Evolutionary conservation across 2,888 invertebrate species (phyloP).

Genomic region (Pomacea canaliculata): DNA sequence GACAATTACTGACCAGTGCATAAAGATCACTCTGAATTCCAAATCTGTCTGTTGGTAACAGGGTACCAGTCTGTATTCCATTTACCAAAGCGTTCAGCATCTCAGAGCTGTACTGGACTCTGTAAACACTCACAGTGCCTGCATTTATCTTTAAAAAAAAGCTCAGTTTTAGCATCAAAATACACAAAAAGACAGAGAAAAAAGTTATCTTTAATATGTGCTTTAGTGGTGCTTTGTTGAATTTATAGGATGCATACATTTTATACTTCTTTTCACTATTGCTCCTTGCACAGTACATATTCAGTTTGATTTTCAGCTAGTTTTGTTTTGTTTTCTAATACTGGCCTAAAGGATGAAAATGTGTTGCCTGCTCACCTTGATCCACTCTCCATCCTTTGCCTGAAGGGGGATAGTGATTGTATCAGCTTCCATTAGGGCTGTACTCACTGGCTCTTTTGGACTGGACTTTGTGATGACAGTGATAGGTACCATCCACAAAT

Average conservation of each 20-base stretch:
- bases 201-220: neutral
- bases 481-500: constrained; percentile 90
- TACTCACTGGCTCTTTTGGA: constrained; percentile 75
- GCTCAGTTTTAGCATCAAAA: neutral
- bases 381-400: constrained; percentile 83
- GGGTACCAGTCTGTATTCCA: constrained; percentile 81
- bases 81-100: constrained; percentile 84
- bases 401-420: constrained; percentile 79
- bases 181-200: neutral
- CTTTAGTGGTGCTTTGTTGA: too few species aligned
- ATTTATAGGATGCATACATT: too few species aligned
- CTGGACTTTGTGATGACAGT: constrained; percentile 82
- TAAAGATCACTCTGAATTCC: constrained; percentile 92
- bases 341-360: too few species aligned
- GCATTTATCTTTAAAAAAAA: constrained; percentile 77
- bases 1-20: constrained; percentile 78
- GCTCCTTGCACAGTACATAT: too few species aligned
- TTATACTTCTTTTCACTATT: too few species aligned
- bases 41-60: constrained; percentile 91
- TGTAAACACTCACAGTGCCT: constrained; percentile 90
- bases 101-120: constrained; percentile 85
- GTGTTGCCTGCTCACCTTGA: constrained; percentile 74
- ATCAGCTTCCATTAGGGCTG: constrained; percentile 75
- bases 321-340: too few species aligned
- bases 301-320: neutral